Percentiles rank a stretch among this genome's conserved stretches.
Conservation (phyloP, 2,888 invertebrate genomes). For the Rotaria socialis region DNA sequence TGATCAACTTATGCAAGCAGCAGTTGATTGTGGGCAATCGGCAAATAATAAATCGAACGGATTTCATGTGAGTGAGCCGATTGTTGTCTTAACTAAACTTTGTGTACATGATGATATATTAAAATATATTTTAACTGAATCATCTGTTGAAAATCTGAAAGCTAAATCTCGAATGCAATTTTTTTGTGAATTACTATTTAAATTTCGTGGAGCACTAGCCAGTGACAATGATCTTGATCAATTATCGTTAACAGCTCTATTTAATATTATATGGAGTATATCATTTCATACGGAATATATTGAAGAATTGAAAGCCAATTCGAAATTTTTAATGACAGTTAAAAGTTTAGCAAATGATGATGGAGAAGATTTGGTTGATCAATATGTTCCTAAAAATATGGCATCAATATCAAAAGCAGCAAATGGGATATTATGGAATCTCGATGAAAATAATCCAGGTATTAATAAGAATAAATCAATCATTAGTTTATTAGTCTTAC, state of each 20-base stretch:
- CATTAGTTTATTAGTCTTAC: background rate
- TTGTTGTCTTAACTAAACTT: background rate
- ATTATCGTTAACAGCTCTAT: conserved; percentile 7
- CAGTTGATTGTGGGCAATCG: background rate
- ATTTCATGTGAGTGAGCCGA: background rate
- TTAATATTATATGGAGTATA: conserved; percentile 20
- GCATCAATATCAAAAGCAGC: background rate
- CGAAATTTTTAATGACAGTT: background rate
- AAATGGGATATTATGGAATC: conserved; percentile 12
- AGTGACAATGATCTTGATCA: background rate
- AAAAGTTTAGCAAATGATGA: conserved; percentile 22
- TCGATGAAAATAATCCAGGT: conserved; percentile 35
- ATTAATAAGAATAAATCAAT: background rate
- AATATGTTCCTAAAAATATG: background rate
- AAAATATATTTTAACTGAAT: conserved; percentile 22
- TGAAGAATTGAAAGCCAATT: background rate
- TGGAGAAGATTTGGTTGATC: background rate
- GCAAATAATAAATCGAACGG: background rate
- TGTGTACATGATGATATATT: conserved; percentile 28
- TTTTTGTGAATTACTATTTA: background rate
- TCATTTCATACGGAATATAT: conserved; percentile 27
- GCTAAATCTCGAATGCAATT: background rate
- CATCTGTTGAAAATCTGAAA: background rate
- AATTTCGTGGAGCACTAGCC: conserved; percentile 7
- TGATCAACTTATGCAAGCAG: conserved; percentile 26